These are phyloP conservation scores for Pagrus major DNA, from an alignment of 2,113 vertebrate genomes.

Conservation along the genomic window DNA sequence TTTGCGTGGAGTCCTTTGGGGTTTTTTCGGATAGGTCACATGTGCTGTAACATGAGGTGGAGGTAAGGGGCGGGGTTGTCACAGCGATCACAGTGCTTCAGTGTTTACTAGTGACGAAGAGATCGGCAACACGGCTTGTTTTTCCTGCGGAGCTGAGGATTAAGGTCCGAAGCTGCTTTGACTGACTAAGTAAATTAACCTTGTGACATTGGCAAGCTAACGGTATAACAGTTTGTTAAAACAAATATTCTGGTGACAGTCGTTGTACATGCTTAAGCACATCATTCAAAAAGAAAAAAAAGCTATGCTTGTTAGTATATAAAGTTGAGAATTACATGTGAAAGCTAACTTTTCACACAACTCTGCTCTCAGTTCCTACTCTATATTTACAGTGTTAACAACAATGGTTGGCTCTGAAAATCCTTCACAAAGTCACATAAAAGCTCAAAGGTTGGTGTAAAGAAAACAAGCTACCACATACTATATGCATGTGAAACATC, in stretches of 20 bases:
- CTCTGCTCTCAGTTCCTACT: slow-evolving; percentile 18
- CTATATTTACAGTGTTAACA: slow-evolving; percentile 21
- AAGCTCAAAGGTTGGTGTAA: slow-evolving; percentile 15
- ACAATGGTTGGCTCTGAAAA: neutral
- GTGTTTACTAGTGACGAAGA: slow-evolving; percentile 69
- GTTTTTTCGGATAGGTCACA: slow-evolving; percentile 40
- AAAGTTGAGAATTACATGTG: slow-evolving; percentile 8
- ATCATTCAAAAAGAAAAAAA: neutral
- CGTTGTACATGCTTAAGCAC: neutral
- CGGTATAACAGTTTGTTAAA: slow-evolving; percentile 50
- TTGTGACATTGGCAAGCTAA: slow-evolving; percentile 72
- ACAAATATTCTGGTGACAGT: slow-evolving; percentile 54
- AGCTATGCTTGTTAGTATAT: too few relatives aligned
- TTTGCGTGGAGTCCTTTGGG: slow-evolving; percentile 28
- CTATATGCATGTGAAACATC: slow-evolving; percentile 33
- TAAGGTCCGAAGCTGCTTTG: slow-evolving; percentile 79
- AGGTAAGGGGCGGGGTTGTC: slow-evolving; percentile 48
- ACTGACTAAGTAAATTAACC: slow-evolving; percentile 80
- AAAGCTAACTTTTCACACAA: neutral
- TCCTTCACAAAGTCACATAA: slow-evolving; percentile 3
- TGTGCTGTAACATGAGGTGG: slow-evolving; percentile 48
- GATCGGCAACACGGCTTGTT: slow-evolving; percentile 67
- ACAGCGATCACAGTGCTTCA: slow-evolving; percentile 49
- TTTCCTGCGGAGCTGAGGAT: slow-evolving; percentile 74
- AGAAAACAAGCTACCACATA: slow-evolving; percentile 14